Conservation (phyloP, 2,113 vertebrate species). For the Gobius niger region DNA sequence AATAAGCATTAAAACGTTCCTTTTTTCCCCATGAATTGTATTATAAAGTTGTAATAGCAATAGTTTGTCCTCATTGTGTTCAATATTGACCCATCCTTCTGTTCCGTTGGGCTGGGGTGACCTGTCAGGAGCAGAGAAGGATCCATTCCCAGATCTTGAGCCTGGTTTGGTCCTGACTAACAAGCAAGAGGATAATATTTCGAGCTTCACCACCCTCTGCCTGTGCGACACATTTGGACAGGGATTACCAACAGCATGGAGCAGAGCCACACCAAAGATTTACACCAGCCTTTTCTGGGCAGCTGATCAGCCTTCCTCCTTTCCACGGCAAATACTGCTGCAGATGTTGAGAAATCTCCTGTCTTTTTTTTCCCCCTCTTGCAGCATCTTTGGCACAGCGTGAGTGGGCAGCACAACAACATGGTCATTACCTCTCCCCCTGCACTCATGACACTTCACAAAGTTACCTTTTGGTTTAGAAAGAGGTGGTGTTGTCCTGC, state of each 20-base stretch:
- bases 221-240: constrained; percentile 33
- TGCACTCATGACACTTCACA: constrained; percentile 34
- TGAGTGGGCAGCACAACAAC: constrained; percentile 26
- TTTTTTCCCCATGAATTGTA: no score
- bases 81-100: no score
- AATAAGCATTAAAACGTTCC: no score
- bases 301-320: neutral
- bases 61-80: no score
- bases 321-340: neutral
- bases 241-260: constrained; percentile 31
- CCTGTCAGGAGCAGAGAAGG: no score
- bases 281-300: neutral
- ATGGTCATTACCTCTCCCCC: constrained; percentile 24
- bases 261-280: constrained; percentile 4
- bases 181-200: no score
- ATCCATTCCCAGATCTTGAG: no score
- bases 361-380: neutral
- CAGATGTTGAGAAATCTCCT: constrained; percentile 30
- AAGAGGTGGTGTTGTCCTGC: constrained; percentile 32
- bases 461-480: constrained; percentile 16
- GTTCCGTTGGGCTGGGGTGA: no score
- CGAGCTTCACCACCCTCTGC: neutral
- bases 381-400: constrained; percentile 10
- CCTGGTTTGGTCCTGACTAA: no score
- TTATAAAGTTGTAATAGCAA: no score